Base-by-base conservation (phyloP, 1,140 invertebrate species). In the Colletes latitarsis region DNA sequence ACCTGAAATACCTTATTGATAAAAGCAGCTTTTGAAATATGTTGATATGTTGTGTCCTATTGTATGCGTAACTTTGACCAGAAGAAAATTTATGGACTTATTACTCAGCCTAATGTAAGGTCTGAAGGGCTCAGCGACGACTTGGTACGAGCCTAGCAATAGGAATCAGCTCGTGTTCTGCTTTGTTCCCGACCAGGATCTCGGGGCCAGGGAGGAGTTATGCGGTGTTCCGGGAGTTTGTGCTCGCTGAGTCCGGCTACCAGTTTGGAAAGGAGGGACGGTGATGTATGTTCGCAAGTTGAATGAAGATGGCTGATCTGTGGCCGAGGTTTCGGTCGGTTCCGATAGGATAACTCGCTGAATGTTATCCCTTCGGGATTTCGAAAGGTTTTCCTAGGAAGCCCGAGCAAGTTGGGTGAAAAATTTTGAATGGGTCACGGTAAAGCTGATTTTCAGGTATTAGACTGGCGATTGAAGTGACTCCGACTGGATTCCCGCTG, bases 221-320 rank as follows among this genome's bases (percentile, higher is more conserved):
- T n/a, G n/a, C 4, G 43, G 5, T 6, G 43, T 49, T 15, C 4
- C 43, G 21, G 41, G 66, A 60, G 43, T 70, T 70, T 68, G 21
- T 8, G 15, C 43, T 1, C 30, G 64, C 17, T 52, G 21, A 15
- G 46, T 75, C 10, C 1, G 62, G 43, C 5, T 15, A 6, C 57
- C 14, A 14, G 49, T 49, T 49, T 49, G 9, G n/a, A 71, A 9
- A 21, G 39, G 19, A 14, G 12, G 41, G 58, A 71, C 21, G 58
- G 69, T 66, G 77, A 79, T 73, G 49, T 66, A 79, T 66, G 77
- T 30, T 46, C 60, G 52, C 39, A 63, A 57, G 77, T 79, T 55
- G 60, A 66, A 79, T 19, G 69, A 79, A 73, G 70, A 79, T 72
- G 60, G 69, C 69, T 73, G 77, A 79, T 73, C 77, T 17, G 69